Conservation (phyloP, 2,888 invertebrate species). For the Darwinula stevensoni region DNA sequence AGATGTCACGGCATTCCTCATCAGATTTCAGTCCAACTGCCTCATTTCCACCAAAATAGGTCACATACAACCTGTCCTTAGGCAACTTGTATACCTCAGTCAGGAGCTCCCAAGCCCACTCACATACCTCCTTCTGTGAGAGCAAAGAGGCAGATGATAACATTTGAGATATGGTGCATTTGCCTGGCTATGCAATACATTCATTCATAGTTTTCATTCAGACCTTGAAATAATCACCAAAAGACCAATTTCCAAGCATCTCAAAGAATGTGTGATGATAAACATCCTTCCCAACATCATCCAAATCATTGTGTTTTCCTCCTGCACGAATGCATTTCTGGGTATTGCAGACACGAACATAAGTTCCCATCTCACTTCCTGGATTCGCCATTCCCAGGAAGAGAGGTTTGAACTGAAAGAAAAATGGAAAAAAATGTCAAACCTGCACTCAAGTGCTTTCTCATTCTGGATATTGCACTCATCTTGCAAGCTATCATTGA, state of each 20-base stretch:
- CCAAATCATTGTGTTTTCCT: constrained; percentile 96
- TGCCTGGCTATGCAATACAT: no score
- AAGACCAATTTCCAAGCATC: constrained; percentile 99
- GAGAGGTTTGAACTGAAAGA: constrained; percentile 87
- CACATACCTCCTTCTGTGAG: constrained; percentile 54
- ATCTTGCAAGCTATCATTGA: no score
- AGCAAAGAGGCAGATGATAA: constrained; percentile 3
- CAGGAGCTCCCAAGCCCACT: constrained; percentile 92
- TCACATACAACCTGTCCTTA: constrained; percentile 70
- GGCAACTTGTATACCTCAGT: constrained; percentile 42
- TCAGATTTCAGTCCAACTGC: constrained; percentile 59
- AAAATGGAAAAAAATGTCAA: no score
- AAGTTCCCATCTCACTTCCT: constrained; percentile 74
- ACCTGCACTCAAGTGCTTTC: no score
- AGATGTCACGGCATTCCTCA: constrained; percentile 55
- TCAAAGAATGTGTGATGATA: constrained; percentile 99
- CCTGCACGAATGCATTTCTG: constrained; percentile 98
- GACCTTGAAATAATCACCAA: constrained; percentile 96
- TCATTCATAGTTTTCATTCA: no score
- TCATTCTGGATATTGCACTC: no score
- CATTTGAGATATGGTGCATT: constrained; percentile 5
- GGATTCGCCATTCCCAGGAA: constrained; percentile 90
- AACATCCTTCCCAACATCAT: constrained; percentile 98
- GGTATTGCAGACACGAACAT: constrained; percentile 63
- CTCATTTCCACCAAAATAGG: constrained; percentile 85